These are phyloP conservation scores for Meda fulgida DNA, from an alignment of 2,797 vertebrate genomes.

Conservation along the genomic window DNA sequence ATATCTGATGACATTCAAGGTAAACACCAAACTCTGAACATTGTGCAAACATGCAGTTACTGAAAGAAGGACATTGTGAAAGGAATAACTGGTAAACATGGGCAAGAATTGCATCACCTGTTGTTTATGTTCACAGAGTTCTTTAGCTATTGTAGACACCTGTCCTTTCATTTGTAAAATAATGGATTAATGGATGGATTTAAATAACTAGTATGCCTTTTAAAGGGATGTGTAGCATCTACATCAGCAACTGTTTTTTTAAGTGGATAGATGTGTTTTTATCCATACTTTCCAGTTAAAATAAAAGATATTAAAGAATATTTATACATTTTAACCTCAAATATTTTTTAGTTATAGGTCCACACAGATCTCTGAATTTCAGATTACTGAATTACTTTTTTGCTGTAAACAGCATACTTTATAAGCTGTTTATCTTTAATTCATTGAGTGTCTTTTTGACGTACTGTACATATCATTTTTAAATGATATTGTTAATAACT, in stretches of 20 bases:
- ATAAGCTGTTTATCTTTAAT: no score
- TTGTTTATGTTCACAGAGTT: background rate
- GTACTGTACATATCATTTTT: background rate
- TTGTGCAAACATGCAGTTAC: slow-evolving; percentile 19
- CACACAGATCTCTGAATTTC: no score
- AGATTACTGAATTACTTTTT: no score
- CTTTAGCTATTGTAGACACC: background rate
- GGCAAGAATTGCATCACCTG: background rate
- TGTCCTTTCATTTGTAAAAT: background rate
- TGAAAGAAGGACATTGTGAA: slow-evolving; percentile 8
- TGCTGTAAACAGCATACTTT: no score
- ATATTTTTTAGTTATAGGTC: no score
- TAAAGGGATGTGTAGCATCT: background rate
- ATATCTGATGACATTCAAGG: slow-evolving; percentile 20
- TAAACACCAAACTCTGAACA: slow-evolving; percentile 21
- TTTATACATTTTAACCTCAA: background rate
- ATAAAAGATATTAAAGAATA: no score
- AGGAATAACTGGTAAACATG: background rate
- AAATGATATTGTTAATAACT: background rate
- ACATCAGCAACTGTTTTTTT: background rate
- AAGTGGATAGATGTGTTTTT: background rate
- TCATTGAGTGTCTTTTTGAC: background rate
- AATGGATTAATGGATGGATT: background rate
- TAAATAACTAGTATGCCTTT: background rate
- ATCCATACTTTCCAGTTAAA: background rate